Conservation (phyloP, 2,888 invertebrate genomes). For the Noctua pronuba region DNA sequence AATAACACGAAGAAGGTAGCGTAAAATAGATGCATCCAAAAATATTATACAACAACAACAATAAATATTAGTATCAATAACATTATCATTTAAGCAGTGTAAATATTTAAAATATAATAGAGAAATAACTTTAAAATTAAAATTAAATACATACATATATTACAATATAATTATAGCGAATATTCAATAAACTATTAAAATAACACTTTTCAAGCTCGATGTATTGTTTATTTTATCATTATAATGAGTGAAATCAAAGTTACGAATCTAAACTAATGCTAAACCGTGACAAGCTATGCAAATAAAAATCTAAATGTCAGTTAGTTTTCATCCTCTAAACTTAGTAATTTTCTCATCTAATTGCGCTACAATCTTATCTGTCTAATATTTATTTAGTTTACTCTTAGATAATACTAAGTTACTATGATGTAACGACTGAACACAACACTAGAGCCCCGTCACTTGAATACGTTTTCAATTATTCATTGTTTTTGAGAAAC, state of each 20-base stretch:
- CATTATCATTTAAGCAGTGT: constrained; percentile 88
- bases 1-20: constrained; percentile 85
- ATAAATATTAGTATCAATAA: constrained; percentile 87
- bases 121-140: constrained; percentile 84
- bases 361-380: constrained; percentile 77
- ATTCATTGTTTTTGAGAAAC: constrained; percentile 69
- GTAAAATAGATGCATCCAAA: constrained; percentile 88
- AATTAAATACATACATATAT: constrained; percentile 80
- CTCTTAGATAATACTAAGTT: constrained; percentile 78
- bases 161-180: constrained; percentile 85
- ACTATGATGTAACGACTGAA: constrained; percentile 74
- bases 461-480: constrained; percentile 59
- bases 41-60: constrained; percentile 88
- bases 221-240: constrained; percentile 80
- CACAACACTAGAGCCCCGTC: constrained; percentile 70
- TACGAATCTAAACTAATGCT: constrained; percentile 85
- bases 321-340: constrained; percentile 90
- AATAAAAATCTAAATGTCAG: constrained; percentile 83
- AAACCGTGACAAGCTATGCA: constrained; percentile 81
- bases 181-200: constrained; percentile 86
- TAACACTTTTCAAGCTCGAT: constrained; percentile 89
- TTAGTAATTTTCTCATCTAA: constrained; percentile 86
- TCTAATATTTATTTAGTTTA: constrained; percentile 74
- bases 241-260: constrained; percentile 73
- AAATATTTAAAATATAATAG: constrained; percentile 88